These are phyloP conservation scores for Meleagris gallopavo DNA, from an alignment of 2,113 vertebrate species.

Conservation along the genomic window DNA sequence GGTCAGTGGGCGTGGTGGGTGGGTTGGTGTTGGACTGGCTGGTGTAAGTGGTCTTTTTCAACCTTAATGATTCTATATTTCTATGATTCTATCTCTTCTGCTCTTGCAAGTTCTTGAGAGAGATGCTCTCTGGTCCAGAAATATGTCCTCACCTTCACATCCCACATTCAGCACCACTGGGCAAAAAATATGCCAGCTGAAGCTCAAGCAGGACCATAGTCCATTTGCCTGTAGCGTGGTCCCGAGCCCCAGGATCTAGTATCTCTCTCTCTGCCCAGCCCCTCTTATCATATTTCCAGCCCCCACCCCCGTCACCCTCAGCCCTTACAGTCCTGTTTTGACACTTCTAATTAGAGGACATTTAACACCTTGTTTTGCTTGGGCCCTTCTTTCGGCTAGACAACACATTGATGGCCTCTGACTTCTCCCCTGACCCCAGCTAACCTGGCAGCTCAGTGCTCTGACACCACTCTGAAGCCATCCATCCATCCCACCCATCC, in stretches of 20 bases:
- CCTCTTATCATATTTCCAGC: conserved; percentile 11
- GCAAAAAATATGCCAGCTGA: not conserved
- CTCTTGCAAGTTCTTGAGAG: not conserved
- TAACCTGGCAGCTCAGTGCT: conserved; percentile 38
- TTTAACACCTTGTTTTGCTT: conserved; percentile 79
- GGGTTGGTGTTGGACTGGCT: too few relatives aligned
- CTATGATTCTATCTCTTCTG: not conserved
- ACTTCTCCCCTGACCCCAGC: conserved; percentile 41
- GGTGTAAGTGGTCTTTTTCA: too few relatives aligned
- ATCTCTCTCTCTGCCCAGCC: not conserved
- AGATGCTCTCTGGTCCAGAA: not conserved
- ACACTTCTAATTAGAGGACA: conserved; percentile 75
- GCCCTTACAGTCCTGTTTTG: conserved; percentile 54
- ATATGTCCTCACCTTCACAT: not conserved
- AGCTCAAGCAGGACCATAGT: not conserved
- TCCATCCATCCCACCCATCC: conserved; percentile 26
- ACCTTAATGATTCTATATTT: too few relatives aligned
- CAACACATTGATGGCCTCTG: conserved; percentile 75
- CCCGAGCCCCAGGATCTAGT: not conserved
- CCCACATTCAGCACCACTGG: not conserved
- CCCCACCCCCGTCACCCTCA: not conserved
- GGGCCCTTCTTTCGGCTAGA: conserved; percentile 66
- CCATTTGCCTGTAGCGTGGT: not conserved
- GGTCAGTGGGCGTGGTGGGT: too few relatives aligned
- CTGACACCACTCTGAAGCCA: conserved; percentile 40